A percentile compares a stretch with the other conserved stretches of the same genome.
These are phyloP conservation scores for Urocolius indicus DNA, from an alignment of 2,113 vertebrate species.

Conservation along the genomic window DNA sequence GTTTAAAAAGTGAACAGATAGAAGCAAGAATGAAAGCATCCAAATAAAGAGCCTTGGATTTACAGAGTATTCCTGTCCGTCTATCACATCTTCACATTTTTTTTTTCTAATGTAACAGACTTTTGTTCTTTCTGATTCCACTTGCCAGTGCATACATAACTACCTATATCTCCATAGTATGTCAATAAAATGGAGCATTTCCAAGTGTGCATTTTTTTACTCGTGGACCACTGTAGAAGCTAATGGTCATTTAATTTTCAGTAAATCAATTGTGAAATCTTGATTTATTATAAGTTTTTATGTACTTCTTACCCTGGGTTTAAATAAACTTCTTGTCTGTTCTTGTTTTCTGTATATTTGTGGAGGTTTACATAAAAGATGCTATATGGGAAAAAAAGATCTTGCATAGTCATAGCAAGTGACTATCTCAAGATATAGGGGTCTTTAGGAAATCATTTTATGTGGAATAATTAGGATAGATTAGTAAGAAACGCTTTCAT, in stretches of 20 bases:
- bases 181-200: background rate
- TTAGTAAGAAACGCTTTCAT: slow-evolving; percentile 81
- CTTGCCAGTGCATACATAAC: background rate
- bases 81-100: background rate
- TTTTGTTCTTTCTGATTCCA: background rate
- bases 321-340: background rate
- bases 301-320: background rate
- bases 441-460: slow-evolving; percentile 75
- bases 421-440: background rate
- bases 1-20: background rate
- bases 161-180: background rate
- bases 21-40: background rate
- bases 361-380: background rate
- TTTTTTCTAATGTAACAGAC: background rate
- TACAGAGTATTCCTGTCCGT: background rate
- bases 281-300: background rate
- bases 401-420: background rate
- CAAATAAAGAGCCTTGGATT: background rate
- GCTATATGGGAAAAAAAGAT: background rate
- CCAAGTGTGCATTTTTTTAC: background rate
- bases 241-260: background rate
- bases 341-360: background rate
- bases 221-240: background rate
- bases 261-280: background rate
- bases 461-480: slow-evolving; percentile 79